Evolutionary conservation across 2,113 vertebrate genomes (phyloP).

Genomic region (Mellivora capensis): DNA sequence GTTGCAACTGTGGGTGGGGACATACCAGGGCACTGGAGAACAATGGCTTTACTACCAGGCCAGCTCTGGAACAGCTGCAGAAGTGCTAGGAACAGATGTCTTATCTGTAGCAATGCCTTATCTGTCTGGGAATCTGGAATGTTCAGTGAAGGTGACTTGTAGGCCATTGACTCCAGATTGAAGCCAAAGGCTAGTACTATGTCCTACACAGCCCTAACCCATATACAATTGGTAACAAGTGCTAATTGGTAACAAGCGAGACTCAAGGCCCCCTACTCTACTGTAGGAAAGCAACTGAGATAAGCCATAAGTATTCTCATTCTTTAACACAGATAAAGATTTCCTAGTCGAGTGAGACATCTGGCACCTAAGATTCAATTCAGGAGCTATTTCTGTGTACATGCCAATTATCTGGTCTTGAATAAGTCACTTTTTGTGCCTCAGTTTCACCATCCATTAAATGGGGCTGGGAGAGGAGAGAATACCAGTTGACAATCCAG

Average conservation of each 20-base stretch:
- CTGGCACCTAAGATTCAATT: background rate
- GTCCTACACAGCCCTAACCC: background rate
- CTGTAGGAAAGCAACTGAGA: background rate
- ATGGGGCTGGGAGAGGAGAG: background rate
- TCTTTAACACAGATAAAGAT: background rate
- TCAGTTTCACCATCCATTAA: constrained; percentile 13
- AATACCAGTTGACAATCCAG: background rate
- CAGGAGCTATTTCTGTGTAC: background rate
- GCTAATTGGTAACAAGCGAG: background rate
- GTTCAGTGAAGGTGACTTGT: background rate
- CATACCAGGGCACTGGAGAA: background rate
- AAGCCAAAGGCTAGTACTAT: background rate
- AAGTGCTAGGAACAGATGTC: background rate
- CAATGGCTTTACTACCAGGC: background rate
- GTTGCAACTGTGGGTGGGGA: background rate
- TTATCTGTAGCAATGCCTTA: background rate
- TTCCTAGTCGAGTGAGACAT: background rate
- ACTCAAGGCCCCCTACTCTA: background rate
- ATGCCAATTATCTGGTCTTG: background rate
- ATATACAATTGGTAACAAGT: no score
- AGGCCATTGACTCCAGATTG: background rate
- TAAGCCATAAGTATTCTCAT: background rate
- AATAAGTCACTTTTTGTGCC: background rate
- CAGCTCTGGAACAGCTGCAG: background rate
- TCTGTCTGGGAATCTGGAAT: background rate